phyloP scores from a whole-genome alignment of 2,797 vertebrate genomes.

The Anableps anableps region DNA sequence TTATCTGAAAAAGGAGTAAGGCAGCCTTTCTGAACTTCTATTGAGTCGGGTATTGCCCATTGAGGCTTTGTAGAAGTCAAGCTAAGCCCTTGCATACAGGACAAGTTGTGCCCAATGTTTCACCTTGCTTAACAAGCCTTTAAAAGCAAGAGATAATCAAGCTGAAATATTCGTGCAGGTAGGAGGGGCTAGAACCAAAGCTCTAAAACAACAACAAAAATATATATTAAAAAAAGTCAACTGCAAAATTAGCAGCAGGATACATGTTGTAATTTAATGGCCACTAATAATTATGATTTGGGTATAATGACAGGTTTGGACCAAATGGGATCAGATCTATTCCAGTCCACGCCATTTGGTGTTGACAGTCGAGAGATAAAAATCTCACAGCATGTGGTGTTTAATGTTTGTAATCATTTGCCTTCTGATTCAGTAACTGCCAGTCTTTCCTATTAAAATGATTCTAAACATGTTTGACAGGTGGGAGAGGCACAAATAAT shows the following conservation, averaged over 20 bases:
- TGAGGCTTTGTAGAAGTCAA: slow-evolving; percentile 5
- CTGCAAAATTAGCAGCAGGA: slow-evolving; percentile 3
- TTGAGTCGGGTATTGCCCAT: slow-evolving; percentile 16
- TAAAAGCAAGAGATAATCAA: slow-evolving; percentile 5
- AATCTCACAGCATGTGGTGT: slow-evolving; percentile 57
- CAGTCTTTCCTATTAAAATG: slow-evolving; percentile 51
- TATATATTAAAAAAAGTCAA: not conserved
- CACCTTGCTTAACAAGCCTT: not conserved
- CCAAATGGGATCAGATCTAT: slow-evolving; percentile 37
- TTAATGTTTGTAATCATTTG: slow-evolving; percentile 56
- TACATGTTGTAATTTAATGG: slow-evolving; percentile 19
- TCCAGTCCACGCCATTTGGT: slow-evolving; percentile 51
- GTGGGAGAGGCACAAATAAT: slow-evolving; percentile 44
- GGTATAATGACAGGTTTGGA: slow-evolving; percentile 35
- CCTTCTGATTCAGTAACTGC: slow-evolving; percentile 51
- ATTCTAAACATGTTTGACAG: slow-evolving; percentile 53
- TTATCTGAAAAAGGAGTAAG: slow-evolving; percentile 5
- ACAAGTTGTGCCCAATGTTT: not conserved
- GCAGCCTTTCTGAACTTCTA: slow-evolving; percentile 21
- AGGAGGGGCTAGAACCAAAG: not conserved
- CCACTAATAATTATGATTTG: slow-evolving; percentile 33
- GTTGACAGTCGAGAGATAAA: slow-evolving; percentile 59
- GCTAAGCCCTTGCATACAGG: not conserved
- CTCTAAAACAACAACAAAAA: not conserved
- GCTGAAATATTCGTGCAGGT: not conserved